These are phyloP conservation scores for Rhinogobius similis DNA, from an alignment of 2,113 vertebrate species.

Conservation along the genomic window DNA sequence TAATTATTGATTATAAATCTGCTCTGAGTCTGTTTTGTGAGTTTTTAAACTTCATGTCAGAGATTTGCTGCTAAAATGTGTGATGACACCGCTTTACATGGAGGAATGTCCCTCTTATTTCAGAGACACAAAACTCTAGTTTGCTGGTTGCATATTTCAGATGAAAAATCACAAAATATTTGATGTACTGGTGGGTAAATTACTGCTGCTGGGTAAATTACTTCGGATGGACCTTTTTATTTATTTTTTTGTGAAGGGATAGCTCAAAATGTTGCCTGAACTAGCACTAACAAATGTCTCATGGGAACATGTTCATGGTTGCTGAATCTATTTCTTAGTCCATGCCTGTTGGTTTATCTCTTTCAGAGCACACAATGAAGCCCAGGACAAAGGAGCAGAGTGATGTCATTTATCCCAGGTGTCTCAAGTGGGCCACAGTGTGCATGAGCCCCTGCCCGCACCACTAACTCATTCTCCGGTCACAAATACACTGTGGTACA, in stretches of 20 bases:
- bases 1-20: too few species aligned
- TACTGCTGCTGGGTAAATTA: too few species aligned
- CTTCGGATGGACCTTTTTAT: neutral
- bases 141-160: neutral
- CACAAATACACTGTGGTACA: slow-evolving; percentile 17
- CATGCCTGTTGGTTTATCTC: neutral
- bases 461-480: slow-evolving; percentile 21
- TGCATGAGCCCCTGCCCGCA: slow-evolving; percentile 57
- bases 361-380: slow-evolving; percentile 58
- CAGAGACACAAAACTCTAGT: slow-evolving; percentile 37
- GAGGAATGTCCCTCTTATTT: slow-evolving; percentile 55
- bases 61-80: too few species aligned
- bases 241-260: too few species aligned
- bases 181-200: slow-evolving; percentile 19
- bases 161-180: slow-evolving; percentile 33
- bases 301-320: too few species aligned
- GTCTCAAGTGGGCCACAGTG: slow-evolving; percentile 71
- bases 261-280: neutral
- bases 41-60: slow-evolving; percentile 25
- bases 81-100: slow-evolving; percentile 30
- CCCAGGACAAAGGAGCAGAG: slow-evolving; percentile 70
- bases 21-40: neutral
- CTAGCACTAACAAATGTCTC: neutral
- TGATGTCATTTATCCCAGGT: slow-evolving; percentile 79
- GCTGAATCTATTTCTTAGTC: too few species aligned